Evolutionary conservation across 2,113 vertebrate species (phyloP).

Genomic region (Orientallactaga bullata): DNA sequence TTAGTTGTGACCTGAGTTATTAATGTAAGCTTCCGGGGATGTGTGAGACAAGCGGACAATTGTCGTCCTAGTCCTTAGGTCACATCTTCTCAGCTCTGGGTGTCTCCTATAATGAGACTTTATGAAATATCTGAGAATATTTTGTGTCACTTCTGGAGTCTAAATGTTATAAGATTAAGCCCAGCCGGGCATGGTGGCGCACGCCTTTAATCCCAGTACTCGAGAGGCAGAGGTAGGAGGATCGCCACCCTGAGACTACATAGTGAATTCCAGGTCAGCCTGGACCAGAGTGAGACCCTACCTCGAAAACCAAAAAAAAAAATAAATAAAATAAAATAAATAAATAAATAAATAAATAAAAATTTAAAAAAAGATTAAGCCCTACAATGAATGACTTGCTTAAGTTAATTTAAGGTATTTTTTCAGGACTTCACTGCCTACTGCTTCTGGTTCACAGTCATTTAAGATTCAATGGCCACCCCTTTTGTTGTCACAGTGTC

Average conservation of each 20-base stretch:
- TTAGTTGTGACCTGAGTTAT: not conserved
- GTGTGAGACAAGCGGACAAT: not conserved
- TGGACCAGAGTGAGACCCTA: too few species aligned
- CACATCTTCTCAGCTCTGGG: not conserved
- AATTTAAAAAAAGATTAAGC: not conserved
- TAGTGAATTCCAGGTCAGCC: too few species aligned
- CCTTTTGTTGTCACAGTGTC: not conserved
- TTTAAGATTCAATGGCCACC: not conserved
- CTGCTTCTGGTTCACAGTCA: not conserved
- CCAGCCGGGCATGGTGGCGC: too few species aligned
- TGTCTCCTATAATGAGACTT: not conserved
- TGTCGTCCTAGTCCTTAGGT: accelerated
- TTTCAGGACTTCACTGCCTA: not conserved
- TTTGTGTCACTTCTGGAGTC: not conserved
- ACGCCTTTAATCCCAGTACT: too few species aligned
- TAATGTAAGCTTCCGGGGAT: not conserved
- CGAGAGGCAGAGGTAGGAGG: too few species aligned
- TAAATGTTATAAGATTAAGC: too few species aligned
- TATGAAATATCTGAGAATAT: not conserved
- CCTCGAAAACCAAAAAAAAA: too few species aligned
- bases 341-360: too few species aligned
- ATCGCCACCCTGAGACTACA: too few species aligned
- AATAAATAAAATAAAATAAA: too few species aligned
- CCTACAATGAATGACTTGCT: not conserved
- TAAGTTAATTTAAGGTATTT: not conserved